These are phyloP conservation scores for Chrysogorgia sp. DNA, from an alignment of 92 coral and sea anemone genomes.

Conservation along the genomic window DNA sequence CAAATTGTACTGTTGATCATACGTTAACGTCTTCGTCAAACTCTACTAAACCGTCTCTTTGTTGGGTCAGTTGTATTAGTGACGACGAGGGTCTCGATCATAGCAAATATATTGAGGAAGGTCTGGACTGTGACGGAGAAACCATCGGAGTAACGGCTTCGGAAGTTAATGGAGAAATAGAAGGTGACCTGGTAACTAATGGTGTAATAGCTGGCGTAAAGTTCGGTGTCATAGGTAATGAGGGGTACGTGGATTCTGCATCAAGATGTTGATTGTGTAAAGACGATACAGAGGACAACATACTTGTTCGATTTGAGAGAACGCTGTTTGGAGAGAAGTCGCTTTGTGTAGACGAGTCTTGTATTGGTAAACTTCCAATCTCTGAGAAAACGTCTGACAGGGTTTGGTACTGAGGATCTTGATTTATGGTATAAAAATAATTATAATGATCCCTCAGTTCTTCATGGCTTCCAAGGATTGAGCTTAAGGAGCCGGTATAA, in stretches of 20 bases:
- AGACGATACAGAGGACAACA: conserved; percentile 95
- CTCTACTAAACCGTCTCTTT: conserved; percentile 8
- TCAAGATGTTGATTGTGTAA: conserved; percentile 91
- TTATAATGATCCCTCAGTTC: conserved; percentile 94
- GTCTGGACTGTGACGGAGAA: conserved; percentile 82
- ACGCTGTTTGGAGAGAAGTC: conserved; percentile 64
- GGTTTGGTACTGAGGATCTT: conserved; percentile 99
- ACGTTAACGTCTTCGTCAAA: conserved; percentile 34
- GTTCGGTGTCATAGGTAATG: conserved; percentile 99
- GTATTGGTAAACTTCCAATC: conserved; percentile 86
- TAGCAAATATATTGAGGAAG: conserved; percentile 74
- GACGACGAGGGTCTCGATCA: conserved; percentile 38
- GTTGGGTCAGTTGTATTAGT: conserved; percentile 25
- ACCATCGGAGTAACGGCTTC: conserved; percentile 84
- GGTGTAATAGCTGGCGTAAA: conserved; percentile 99
- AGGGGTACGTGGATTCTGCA: conserved; percentile 90
- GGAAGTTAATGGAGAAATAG: conserved; percentile 93
- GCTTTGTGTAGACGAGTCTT: conserved; percentile 60
- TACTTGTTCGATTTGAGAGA: conserved; percentile 69
- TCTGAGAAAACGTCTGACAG: conserved; percentile 94
- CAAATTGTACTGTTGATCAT: neutral
- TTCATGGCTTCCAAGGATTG: conserved; percentile 96
- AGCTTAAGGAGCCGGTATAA: conserved; percentile 92
- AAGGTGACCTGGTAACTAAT: conserved; percentile 94
- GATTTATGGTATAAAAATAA: conserved; percentile 90